A percentile compares a stretch with the other conserved stretches of the same genome.
Conservation (phyloP, 2,113 vertebrate species). For the Colaptes auratus region DNA sequence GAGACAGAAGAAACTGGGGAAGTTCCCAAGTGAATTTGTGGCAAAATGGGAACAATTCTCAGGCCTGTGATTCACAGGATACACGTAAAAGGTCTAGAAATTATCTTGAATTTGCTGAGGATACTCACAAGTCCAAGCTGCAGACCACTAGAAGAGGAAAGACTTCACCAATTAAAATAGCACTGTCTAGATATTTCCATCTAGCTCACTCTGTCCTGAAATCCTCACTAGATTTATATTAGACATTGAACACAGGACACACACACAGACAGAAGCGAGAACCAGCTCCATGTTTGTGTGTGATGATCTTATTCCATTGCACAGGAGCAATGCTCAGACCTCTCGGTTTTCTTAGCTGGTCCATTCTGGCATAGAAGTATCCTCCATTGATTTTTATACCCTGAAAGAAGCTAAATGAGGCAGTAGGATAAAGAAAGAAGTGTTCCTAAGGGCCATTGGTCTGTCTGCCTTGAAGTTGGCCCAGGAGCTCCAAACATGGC, state of each 20-base stretch:
- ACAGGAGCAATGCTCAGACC: neutral
- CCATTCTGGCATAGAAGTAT: neutral
- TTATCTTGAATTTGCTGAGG: neutral
- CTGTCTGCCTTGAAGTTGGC: neutral
- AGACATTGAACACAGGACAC: neutral
- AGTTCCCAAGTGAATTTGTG: neutral
- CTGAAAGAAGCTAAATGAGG: neutral
- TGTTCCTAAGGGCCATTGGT: neutral
- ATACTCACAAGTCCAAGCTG: neutral
- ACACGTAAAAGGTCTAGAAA: neutral
- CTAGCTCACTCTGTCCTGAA: neutral
- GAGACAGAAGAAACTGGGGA: neutral
- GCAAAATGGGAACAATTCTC: neutral
- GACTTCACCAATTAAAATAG: neutral
- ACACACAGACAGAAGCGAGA: neutral
- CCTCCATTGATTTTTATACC: neutral
- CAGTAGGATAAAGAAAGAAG: neutral
- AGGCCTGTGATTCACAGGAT: neutral
- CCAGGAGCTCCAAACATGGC: conserved; percentile 32
- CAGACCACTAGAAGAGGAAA: neutral
- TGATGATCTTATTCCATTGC: neutral
- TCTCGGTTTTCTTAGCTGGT: neutral
- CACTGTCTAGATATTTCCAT: neutral
- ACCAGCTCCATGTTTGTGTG: neutral
- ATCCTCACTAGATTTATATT: neutral